Evolutionary conservation across 2,113 vertebrate species (phyloP).

Genomic region (Lepus timidus): DNA sequence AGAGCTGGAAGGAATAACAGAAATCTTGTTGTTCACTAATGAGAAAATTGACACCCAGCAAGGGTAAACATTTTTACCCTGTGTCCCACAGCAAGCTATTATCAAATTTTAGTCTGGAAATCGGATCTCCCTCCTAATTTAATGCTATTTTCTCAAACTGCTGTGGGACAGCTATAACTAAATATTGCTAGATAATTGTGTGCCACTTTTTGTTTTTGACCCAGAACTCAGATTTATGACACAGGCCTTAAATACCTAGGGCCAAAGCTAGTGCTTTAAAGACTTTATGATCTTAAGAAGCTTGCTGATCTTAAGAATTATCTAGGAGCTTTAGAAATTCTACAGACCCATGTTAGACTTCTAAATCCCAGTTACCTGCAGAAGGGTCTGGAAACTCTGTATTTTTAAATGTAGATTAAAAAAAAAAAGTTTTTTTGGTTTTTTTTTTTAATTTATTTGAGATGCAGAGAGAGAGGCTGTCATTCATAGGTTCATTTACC

Average conservation of each 20-base stretch:
- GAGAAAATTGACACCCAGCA: neutral
- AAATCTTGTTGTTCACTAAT: neutral
- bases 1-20: neutral
- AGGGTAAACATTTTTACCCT: neutral
- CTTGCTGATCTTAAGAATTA: neutral
- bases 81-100: neutral
- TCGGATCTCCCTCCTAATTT: neutral
- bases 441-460: too few relatives aligned
- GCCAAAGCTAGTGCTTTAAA: neutral
- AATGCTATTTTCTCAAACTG: neutral
- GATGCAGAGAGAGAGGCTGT: too few relatives aligned
- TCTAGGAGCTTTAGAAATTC: neutral
- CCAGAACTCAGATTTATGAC: neutral
- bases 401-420: neutral
- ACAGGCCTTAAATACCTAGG: neutral
- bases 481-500: too few relatives aligned
- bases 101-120: neutral
- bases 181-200: neutral
- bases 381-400: neutral
- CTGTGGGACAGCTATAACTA: neutral
- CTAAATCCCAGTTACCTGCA: neutral
- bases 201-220: neutral
- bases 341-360: neutral
- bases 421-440: too few relatives aligned
- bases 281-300: conserved; percentile 28